Conservation (phyloP, 2,888 invertebrate genomes). For the Pomacea canaliculata region DNA sequence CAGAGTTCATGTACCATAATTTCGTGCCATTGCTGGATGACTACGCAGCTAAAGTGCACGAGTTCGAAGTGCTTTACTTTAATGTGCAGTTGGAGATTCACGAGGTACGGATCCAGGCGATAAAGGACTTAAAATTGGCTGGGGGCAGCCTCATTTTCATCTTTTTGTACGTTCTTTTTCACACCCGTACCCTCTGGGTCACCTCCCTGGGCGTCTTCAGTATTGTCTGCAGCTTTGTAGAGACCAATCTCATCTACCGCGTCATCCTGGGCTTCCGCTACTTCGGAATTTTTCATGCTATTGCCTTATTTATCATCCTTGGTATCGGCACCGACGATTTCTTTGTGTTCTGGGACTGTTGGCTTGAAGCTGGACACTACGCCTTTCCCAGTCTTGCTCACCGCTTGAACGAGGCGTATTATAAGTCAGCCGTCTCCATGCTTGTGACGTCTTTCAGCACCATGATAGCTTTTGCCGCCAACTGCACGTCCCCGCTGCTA, state of each 20-base stretch:
- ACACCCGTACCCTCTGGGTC: conserved; percentile 51
- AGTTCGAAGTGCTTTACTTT: conserved; percentile 44
- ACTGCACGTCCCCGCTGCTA: conserved; percentile 52
- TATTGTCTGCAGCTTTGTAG: conserved; percentile 47
- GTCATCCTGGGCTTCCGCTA: conserved; percentile 46
- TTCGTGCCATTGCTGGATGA: conserved; percentile 36
- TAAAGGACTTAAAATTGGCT: conserved; percentile 42
- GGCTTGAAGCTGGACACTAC: conserved; percentile 42
- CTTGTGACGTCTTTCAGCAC: conserved; percentile 55
- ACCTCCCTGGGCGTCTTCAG: conserved; percentile 43
- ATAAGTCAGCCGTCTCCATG: conserved; percentile 48
- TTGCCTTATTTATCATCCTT: conserved; percentile 52
- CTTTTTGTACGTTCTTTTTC: conserved; percentile 46
- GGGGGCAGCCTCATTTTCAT: conserved; percentile 48
- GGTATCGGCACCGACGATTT: conserved; percentile 55
- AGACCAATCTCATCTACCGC: conserved; percentile 51
- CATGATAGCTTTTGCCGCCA: conserved; percentile 50
- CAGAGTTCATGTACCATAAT: conserved; percentile 32
- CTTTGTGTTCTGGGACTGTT: conserved; percentile 55
- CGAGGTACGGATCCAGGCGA: conserved; percentile 28
- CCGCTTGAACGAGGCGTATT: conserved; percentile 47
- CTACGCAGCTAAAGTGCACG: not conserved
- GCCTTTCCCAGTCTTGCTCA: conserved; percentile 43
- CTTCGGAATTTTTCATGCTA: conserved; percentile 53
- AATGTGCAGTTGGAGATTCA: conserved; percentile 26